A percentile compares a stretch with the other conserved stretches of the same genome.
phyloP scores from a whole-genome alignment of 2,113 vertebrate species.

The Catagonus wagneri region DNA sequence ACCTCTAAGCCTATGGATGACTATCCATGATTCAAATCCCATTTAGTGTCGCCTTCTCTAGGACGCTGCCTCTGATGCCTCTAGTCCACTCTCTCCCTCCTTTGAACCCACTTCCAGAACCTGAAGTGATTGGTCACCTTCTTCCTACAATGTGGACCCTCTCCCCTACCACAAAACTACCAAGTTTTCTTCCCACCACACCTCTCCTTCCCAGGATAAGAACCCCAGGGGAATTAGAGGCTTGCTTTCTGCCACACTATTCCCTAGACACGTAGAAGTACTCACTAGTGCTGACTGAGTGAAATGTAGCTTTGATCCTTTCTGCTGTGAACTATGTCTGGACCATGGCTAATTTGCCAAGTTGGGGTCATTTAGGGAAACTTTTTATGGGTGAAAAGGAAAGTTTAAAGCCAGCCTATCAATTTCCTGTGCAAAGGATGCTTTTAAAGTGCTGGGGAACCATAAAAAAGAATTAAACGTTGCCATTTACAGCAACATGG shows the following conservation, averaged over 20 bases:
- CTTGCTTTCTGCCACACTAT: background rate
- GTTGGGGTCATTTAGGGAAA: background rate
- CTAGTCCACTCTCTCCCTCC: background rate
- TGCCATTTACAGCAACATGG: background rate
- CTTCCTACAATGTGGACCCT: background rate
- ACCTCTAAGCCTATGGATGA: background rate
- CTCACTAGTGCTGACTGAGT: background rate
- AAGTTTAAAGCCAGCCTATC: constrained; percentile 29
- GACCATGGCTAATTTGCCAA: background rate
- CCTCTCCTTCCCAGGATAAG: background rate
- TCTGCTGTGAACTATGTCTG: background rate
- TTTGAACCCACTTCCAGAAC: background rate
- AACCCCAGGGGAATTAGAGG: background rate
- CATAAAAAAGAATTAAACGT: background rate
- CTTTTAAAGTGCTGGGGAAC: background rate
- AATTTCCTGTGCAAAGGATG: background rate
- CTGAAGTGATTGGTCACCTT: background rate
- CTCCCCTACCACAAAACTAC: background rate
- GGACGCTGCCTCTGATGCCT: background rate
- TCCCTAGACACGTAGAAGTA: background rate
- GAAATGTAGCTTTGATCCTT: background rate
- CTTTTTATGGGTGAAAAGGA: background rate
- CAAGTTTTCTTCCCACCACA: background rate
- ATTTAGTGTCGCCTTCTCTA: accelerated
- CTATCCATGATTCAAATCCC: background rate